phyloP scores from a whole-genome alignment of 2,113 vertebrate genomes.

The Panthera uncia region DNA sequence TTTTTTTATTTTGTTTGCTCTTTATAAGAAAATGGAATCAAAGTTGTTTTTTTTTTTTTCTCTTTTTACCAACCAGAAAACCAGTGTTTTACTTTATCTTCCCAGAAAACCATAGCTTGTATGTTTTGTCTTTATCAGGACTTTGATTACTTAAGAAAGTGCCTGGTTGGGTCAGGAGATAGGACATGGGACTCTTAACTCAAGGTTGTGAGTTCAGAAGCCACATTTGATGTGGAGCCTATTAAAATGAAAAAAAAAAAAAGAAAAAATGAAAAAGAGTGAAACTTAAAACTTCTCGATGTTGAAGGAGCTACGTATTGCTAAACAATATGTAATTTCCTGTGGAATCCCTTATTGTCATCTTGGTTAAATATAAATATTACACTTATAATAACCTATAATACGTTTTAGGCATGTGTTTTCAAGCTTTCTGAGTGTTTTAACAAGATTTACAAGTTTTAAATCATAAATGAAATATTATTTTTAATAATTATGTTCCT shows the following conservation, averaged over 20 bases:
- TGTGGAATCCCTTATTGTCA: neutral
- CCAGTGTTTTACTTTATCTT: too few species aligned
- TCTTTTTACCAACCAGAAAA: too few species aligned
- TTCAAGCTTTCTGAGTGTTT: neutral
- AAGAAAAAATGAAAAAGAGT: too few species aligned
- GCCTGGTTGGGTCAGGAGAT: neutral
- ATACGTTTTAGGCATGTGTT: neutral
- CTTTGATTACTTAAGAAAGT: neutral
- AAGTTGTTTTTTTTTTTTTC: too few species aligned
- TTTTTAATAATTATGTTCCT: neutral
- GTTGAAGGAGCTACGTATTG: neutral
- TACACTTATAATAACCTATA: neutral
- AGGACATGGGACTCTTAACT: neutral
- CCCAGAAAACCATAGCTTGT: too few species aligned
- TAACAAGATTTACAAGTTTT: neutral
- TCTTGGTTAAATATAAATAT: neutral
- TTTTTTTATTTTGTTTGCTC: too few species aligned
- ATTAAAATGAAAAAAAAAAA: too few species aligned
- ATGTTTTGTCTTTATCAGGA: neutral
- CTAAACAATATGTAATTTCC: neutral
- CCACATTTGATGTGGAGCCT: neutral
- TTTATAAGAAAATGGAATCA: too few species aligned
- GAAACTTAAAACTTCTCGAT: neutral
- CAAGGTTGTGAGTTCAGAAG: neutral
- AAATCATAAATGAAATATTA: neutral